phyloP scores from a whole-genome alignment of 2,113 vertebrate genomes.

The Ancistrus triradiatus region DNA sequence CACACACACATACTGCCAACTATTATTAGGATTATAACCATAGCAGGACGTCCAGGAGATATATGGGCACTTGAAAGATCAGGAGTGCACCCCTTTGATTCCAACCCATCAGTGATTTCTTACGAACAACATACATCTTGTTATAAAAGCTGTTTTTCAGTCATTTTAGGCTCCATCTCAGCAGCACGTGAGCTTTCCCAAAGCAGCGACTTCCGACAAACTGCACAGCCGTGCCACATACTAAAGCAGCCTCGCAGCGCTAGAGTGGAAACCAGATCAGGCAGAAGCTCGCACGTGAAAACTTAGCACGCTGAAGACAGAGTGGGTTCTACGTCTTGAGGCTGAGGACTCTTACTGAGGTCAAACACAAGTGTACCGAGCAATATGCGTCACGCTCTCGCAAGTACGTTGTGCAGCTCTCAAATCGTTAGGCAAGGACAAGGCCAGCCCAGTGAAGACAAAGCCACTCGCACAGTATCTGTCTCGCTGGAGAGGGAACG shows the following conservation, averaged over 20 bases:
- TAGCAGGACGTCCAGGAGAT: not conserved
- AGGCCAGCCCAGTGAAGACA: slow-evolving; percentile 17
- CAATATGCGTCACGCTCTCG: slow-evolving; percentile 82
- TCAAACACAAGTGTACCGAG: slow-evolving; percentile 96
- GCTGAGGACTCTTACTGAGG: slow-evolving; percentile 80
- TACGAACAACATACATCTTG: slow-evolving; percentile 1
- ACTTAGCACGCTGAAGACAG: too few species aligned
- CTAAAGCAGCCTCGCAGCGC: not conserved
- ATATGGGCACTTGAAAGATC: not conserved
- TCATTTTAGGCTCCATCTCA: not conserved
- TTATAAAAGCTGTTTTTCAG: too few species aligned
- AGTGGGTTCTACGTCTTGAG: slow-evolving; percentile 41
- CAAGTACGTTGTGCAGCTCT: slow-evolving; percentile 91
- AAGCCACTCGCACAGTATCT: slow-evolving; percentile 13
- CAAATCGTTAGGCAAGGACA: slow-evolving; percentile 60
- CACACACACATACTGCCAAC: slow-evolving; percentile 44
- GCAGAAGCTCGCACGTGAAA: not conserved
- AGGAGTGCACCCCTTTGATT: not conserved
- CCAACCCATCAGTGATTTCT: too few species aligned
- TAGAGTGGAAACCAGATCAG: not conserved
- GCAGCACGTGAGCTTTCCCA: not conserved
- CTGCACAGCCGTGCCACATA: slow-evolving; percentile 25
- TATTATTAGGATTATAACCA: slow-evolving; percentile 10
- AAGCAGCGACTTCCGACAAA: not conserved
- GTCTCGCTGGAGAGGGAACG: slow-evolving; percentile 2